Conservation (phyloP, 2,797 vertebrate genomes). For the Sebastes taczanowskii region DNA sequence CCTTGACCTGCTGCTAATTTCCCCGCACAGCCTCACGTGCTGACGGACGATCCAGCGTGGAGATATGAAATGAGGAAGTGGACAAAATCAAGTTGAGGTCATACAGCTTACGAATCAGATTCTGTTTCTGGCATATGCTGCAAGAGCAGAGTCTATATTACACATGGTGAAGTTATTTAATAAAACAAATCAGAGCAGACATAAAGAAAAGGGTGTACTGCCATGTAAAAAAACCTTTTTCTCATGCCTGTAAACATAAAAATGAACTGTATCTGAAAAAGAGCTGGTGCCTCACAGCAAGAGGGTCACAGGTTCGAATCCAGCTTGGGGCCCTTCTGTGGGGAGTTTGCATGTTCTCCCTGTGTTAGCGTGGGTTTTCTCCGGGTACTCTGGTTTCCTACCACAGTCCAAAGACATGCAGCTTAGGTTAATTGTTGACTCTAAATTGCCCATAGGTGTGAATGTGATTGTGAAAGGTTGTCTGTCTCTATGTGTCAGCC, state of each 20-base stretch:
- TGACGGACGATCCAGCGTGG: not conserved
- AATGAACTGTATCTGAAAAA: not conserved
- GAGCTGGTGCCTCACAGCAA: too few species aligned
- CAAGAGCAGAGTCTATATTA: not conserved
- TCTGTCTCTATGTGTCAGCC: too few species aligned
- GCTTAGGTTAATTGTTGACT: too few species aligned
- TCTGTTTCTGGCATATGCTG: not conserved
- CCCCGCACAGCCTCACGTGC: not conserved
- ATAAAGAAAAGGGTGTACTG: not conserved
- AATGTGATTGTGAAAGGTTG: too few species aligned
- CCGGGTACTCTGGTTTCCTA: too few species aligned
- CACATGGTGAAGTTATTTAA: not conserved
- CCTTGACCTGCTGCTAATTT: not conserved
- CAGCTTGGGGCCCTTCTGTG: too few species aligned
- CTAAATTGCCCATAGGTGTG: too few species aligned
- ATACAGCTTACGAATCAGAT: not conserved
- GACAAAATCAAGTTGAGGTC: not conserved
- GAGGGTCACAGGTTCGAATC: too few species aligned
- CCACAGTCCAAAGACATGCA: too few species aligned
- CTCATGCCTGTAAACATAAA: not conserved
- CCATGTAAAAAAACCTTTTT: not conserved
- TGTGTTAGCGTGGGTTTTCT: too few species aligned
- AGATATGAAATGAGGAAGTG: not conserved
- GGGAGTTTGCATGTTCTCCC: too few species aligned
- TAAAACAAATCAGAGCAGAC: not conserved